Evolutionary conservation across 2,113 vertebrate species (phyloP), one percentile per base, ranked within the genome.

Genomic region (Microcebus tavaratra): DNA sequence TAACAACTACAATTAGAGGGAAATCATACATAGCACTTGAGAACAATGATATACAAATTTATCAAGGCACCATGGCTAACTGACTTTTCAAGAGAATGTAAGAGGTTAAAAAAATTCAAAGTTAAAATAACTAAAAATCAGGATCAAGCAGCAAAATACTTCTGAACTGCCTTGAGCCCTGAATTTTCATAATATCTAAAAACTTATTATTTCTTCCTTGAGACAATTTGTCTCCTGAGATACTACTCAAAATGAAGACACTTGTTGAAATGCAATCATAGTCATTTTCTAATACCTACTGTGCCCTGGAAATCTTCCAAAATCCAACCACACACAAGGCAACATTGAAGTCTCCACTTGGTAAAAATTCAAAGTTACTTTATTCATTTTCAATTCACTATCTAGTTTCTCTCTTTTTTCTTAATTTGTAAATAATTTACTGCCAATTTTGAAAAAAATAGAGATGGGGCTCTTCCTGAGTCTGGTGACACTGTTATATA

Each of bases 381-480:
- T 55, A 96, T 45, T 89, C 27, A 93, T 70, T 92, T 96, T 85
- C 45, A 53, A 68, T 59, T 90, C 34, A 92, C 65, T 91, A 95
- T 6, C 55, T 67, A 83, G 29, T 80, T 88, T 92, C 55, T 87
- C 55, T 57, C 3, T 15, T 92, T 75, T 75, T 85, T 65, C 72
- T 87, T 59, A 90, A 82, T 94, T 73, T 82, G 39, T 93, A 23
- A 65, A 96, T 90, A 94, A 42, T 36, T 65, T 63, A 85, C 76
- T 88, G 61, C 31, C 42, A 88, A 93, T 80, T 96, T 94, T 80
- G 27, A 93, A 80, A 72, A 90, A 97, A 96, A 72, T 27, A 91
- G 75, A 86, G 14, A 92, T 27, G 50, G 68, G 82, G 31, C 6
- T 31, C 80, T 88, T 82, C 61, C 53, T 72, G 39, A 50, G 15